Evolutionary conservation across 2,888 invertebrate species (phyloP).

Genomic region (Eurois occulta): DNA sequence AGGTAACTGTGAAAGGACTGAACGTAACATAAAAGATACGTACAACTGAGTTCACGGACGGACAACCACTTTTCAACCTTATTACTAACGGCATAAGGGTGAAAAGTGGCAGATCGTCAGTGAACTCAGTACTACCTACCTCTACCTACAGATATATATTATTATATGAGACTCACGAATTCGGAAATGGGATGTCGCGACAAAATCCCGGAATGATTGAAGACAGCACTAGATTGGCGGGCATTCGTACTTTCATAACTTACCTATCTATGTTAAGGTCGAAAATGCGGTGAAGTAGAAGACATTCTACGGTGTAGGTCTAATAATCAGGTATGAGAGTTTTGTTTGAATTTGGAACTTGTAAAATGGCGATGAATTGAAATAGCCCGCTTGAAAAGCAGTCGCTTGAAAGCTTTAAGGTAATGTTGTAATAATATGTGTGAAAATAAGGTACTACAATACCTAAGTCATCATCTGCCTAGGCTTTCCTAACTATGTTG

Average conservation of each 20-base stretch:
- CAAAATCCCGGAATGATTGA: constrained; percentile 80
- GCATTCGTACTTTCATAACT: constrained; percentile 65
- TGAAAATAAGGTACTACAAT: too few relatives aligned
- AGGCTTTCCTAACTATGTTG: too few relatives aligned
- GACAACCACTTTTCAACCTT: not conserved
- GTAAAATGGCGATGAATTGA: too few relatives aligned
- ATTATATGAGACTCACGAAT: constrained; percentile 62
- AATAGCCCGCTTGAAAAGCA: too few relatives aligned
- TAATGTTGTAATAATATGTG: too few relatives aligned
- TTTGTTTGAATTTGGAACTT: not conserved
- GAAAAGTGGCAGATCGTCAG: not conserved
- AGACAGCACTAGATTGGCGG: constrained; percentile 74
- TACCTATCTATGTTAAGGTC: constrained; percentile 44
- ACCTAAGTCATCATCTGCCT: too few relatives aligned
- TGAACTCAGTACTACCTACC: constrained; percentile 9
- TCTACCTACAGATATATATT: constrained; percentile 42
- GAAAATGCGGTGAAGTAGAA: constrained; percentile 8
- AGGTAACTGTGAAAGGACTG: not conserved
- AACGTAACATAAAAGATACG: not conserved
- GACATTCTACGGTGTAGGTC: not conserved
- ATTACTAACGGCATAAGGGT: too few relatives aligned
- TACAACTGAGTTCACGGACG: not conserved
- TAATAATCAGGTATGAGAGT: not conserved
- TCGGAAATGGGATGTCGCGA: constrained; percentile 80
- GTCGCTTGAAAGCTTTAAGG: too few relatives aligned